These are phyloP conservation scores for Neoarius graeffei DNA, from an alignment of 2,113 vertebrate species.

Conservation along the genomic window DNA sequence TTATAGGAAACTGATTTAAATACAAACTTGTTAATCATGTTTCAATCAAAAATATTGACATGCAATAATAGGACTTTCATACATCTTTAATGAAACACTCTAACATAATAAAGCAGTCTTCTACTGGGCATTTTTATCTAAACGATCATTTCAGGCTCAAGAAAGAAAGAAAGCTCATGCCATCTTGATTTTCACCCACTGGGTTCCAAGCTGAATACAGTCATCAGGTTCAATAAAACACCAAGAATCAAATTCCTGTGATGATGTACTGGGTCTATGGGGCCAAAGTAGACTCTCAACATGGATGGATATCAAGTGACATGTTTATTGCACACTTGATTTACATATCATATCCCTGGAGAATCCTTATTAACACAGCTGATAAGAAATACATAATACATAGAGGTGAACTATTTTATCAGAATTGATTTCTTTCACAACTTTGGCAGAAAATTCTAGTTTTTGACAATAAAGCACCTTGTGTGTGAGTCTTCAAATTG, in stretches of 20 bases:
- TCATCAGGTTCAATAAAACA: not conserved
- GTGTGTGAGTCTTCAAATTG: slow-evolving; percentile 36
- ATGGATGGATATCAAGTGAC: slow-evolving; percentile 2
- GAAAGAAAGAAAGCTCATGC: not conserved
- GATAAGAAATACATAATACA: slow-evolving; percentile 31
- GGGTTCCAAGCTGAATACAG: not conserved
- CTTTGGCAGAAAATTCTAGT: slow-evolving; percentile 29
- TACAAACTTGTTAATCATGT: slow-evolving; percentile 61
- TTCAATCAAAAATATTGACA: slow-evolving; percentile 64
- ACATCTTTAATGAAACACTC: not conserved
- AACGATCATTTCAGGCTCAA: not conserved
- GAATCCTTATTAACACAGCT: slow-evolving; percentile 33
- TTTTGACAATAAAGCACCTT: slow-evolving; percentile 43
- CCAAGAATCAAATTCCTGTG: not conserved
- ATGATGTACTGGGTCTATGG: not conserved
- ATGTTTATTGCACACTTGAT: slow-evolving; percentile 18
- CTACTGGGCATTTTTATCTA: not conserved
- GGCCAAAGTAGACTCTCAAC: not conserved
- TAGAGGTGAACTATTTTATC: slow-evolving; percentile 31
- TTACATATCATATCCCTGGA: slow-evolving; percentile 30
- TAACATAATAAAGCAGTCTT: not conserved
- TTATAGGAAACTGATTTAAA: slow-evolving; percentile 69
- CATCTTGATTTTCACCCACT: not conserved
- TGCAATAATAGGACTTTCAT: slow-evolving; percentile 50
- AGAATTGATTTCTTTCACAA: slow-evolving; percentile 28